Conservation (phyloP, 1,140 invertebrate species). For the Zaprionus taronus region DNA sequence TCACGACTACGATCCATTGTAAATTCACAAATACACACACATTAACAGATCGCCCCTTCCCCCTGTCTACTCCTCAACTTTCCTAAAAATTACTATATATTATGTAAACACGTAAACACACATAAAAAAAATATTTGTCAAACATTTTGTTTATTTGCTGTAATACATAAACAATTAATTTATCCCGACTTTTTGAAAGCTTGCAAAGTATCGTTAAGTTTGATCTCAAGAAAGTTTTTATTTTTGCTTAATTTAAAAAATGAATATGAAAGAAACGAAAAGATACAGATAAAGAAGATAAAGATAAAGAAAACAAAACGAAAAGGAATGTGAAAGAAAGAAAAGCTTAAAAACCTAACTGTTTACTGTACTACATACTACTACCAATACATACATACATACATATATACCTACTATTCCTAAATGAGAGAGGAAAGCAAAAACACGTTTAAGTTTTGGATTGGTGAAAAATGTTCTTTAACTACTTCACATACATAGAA, state of each 20-base stretch:
- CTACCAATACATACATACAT: conserved; percentile 61
- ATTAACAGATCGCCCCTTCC: conserved; percentile 14
- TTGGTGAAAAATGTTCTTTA: conserved; percentile 43
- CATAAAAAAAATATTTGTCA: conserved; percentile 25
- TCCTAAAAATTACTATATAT: conserved; percentile 35
- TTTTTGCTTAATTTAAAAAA: conserved; percentile 80
- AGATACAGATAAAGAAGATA: conserved; percentile 22
- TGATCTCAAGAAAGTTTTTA: conserved; percentile 79
- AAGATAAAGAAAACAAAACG: conserved; percentile 36
- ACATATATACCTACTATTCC: conserved; percentile 46
- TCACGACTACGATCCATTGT: conserved; percentile 36
- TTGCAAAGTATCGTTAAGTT: conserved; percentile 83
- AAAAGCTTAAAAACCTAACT: conserved; percentile 72
- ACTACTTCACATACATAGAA: conserved; percentile 29
- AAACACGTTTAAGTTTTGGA: conserved; percentile 67
- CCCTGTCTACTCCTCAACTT: conserved; percentile 15
- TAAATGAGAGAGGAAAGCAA: conserved; percentile 18
- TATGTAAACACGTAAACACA: conserved; percentile 50
- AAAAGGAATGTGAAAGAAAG: conserved; percentile 52
- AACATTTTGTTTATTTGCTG: conserved; percentile 23
- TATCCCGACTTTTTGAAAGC: conserved; percentile 48
- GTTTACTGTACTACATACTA: conserved; percentile 79
- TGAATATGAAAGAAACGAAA: conserved; percentile 48
- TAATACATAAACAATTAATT: conserved; percentile 38
- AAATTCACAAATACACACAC: conserved; percentile 38